These are phyloP conservation scores for Drosophila prolongata DNA, from an alignment of 2,888 invertebrate species.

Conservation along the genomic window DNA sequence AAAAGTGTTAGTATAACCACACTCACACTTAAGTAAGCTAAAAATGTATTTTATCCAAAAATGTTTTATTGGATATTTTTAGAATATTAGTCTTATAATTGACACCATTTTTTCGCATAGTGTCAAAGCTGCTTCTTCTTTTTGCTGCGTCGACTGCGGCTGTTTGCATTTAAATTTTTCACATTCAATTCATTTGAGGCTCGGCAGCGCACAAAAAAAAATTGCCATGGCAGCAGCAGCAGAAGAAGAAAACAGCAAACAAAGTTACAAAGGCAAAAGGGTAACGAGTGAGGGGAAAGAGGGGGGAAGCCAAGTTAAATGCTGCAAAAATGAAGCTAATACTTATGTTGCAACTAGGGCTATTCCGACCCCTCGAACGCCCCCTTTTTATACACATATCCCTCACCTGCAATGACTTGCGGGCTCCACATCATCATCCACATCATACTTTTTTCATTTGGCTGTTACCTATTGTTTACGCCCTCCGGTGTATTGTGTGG, in stretches of 20 bases:
- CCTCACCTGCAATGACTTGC: slow-evolving; percentile 57
- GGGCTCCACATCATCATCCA: slow-evolving; percentile 41
- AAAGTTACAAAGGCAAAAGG: slow-evolving; percentile 68
- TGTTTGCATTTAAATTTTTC: slow-evolving; percentile 81
- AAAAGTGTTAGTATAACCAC: neutral
- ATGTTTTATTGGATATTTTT: too few relatives aligned
- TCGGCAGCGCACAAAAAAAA: slow-evolving; percentile 55
- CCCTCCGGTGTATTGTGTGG: slow-evolving; percentile 53
- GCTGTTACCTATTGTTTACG: slow-evolving; percentile 45
- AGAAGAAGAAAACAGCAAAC: slow-evolving; percentile 61
- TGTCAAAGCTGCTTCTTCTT: slow-evolving; percentile 22
- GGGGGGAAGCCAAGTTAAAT: slow-evolving; percentile 55
- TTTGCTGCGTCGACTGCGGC: slow-evolving; percentile 48
- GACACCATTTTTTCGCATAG: neutral
- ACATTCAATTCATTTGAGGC: slow-evolving; percentile 81
- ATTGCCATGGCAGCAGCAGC: slow-evolving; percentile 24
- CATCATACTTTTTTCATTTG: slow-evolving; percentile 47
- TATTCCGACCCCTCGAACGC: slow-evolving; percentile 13
- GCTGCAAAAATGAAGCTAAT: slow-evolving; percentile 78
- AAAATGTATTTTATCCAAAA: too few relatives aligned
- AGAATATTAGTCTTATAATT: neutral
- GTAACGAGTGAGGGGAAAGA: slow-evolving; percentile 9
- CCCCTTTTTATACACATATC: slow-evolving; percentile 7
- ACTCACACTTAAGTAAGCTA: neutral
- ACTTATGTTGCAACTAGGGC: slow-evolving; percentile 75